Evolutionary conservation across 2,113 vertebrate genomes (phyloP).

Genomic region (Natator depressus): DNA sequence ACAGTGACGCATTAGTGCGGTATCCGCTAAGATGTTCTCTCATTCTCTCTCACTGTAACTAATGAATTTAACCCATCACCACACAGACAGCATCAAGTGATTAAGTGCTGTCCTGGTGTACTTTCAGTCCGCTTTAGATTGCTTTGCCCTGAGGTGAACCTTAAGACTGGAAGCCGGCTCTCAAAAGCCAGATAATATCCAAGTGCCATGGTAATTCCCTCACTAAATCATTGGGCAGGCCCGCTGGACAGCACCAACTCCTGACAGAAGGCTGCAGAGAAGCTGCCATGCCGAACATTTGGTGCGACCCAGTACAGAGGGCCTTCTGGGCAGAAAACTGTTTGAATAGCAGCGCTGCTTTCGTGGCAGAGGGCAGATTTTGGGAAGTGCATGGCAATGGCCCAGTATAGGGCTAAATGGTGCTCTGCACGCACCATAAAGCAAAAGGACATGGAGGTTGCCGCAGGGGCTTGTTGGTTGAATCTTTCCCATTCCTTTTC

Average conservation of each 20-base stretch:
- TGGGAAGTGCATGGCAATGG: neutral
- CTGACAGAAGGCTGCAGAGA: neutral
- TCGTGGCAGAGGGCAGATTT: neutral
- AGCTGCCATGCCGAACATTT: neutral
- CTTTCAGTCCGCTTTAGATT: slow-evolving; percentile 40
- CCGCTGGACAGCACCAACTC: neutral
- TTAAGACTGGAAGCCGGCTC: neutral
- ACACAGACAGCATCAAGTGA: slow-evolving; percentile 31
- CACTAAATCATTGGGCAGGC: neutral
- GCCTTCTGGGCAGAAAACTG: accelerated
- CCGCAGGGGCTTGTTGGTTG: neutral
- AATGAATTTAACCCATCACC: slow-evolving; percentile 34
- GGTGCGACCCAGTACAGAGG: neutral
- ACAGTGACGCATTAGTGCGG: neutral
- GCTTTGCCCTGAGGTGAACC: slow-evolving; percentile 66
- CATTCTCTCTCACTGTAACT: neutral
- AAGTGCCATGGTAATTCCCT: neutral
- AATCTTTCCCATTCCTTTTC: neutral
- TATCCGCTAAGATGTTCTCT: neutral
- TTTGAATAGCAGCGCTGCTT: neutral
- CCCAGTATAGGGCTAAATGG: neutral
- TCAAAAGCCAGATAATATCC: slow-evolving; percentile 42
- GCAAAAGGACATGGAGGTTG: neutral
- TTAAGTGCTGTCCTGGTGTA: slow-evolving; percentile 33
- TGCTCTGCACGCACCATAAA: neutral